Base-by-base conservation (phyloP, 2,113 vertebrate species). In the Heterotilapia buettikoferi region DNA sequence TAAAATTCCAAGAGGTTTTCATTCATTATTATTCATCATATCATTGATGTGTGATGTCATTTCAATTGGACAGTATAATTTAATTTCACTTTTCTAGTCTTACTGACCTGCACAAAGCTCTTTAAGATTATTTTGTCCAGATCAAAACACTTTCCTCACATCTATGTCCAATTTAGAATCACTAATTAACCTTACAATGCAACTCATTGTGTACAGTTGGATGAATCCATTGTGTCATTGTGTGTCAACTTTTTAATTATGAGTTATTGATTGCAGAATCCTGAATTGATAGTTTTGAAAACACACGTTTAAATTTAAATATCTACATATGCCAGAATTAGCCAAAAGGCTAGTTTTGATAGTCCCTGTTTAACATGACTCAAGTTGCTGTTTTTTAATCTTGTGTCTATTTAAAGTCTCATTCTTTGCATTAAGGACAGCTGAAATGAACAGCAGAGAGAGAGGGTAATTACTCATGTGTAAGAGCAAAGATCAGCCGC, bases 371-470 rank as follows among this genome's bases (percentile, higher is more conserved):
- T 7, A 21, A 10, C 33, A 47, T 47, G 14, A 47, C 24, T 76
- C 71, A 11, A 76, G 1, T 47, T 18, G 24, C 21, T 18, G 5
- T 76, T 76, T 47, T 29, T 47, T 50, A 47, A 47, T 31, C 43
- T 31, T 11, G 24, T 76, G 71, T 47, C 40, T 19, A 0, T 0
- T 50, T 19, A 47, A 71, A 71, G 0, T 43, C 12, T 66, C 0
- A 4, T 66, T 71, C 66, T 43, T 50, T 76, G 43, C 43, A 31
- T 29, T 76, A 50, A 76, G 43, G 16, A 76, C 4, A 29, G 71
- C 24, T 8, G 43, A 78, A 12, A 29, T 78, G 71, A 50, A 6
- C 16, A 50, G 1, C 43, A 76, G 9, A 68, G 63, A 61, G 29
- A 38, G 11, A 21, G 33, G 33, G 33, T 38, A 68, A 68, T 68